A percentile compares a stretch with the other conserved stretches of the same genome.
Evolutionary conservation across 53 echinoderm and acorn worm genomes (phyloP).

Genomic region (Luidia sarsii): DNA sequence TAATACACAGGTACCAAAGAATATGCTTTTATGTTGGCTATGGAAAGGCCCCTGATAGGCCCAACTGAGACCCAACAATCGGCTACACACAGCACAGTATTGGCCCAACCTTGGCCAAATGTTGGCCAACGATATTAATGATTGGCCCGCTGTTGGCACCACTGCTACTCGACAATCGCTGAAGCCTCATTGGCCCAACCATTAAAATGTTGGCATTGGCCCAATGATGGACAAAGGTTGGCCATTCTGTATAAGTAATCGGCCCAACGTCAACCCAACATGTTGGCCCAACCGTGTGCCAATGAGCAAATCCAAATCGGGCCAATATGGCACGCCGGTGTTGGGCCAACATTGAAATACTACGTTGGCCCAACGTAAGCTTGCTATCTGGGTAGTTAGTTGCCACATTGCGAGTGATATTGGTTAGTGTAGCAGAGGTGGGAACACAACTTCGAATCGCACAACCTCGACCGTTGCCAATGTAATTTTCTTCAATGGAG

Average conservation of each 20-base stretch:
- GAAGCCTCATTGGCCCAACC: constrained; percentile 13
- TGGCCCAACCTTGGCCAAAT: too few species aligned
- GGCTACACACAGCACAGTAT: not conserved
- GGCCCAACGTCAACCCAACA: constrained; percentile 14
- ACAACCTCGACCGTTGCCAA: too few species aligned
- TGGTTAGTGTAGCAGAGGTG: too few species aligned
- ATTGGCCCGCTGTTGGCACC: not conserved
- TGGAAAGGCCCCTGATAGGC: not conserved
- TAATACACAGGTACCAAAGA: too few species aligned
- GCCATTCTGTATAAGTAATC: too few species aligned
- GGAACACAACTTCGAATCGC: too few species aligned
- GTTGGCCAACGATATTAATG: not conserved
- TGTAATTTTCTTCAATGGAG: too few species aligned
- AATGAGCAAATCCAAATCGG: not conserved
- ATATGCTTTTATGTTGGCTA: too few species aligned
- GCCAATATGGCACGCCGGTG: constrained; percentile 17
- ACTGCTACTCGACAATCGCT: not conserved
- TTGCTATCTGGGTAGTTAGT: constrained; percentile 30
- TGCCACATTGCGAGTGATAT: too few species aligned
- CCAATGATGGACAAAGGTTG: too few species aligned
- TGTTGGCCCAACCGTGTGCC: not conserved
- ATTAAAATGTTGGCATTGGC: not conserved
- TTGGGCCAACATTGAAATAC: not conserved
- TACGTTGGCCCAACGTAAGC: constrained; percentile 32
- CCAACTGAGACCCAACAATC: constrained; percentile 16